Base-by-base conservation (phyloP, 2,888 invertebrate species). In the Eilema griseolum region DNA sequence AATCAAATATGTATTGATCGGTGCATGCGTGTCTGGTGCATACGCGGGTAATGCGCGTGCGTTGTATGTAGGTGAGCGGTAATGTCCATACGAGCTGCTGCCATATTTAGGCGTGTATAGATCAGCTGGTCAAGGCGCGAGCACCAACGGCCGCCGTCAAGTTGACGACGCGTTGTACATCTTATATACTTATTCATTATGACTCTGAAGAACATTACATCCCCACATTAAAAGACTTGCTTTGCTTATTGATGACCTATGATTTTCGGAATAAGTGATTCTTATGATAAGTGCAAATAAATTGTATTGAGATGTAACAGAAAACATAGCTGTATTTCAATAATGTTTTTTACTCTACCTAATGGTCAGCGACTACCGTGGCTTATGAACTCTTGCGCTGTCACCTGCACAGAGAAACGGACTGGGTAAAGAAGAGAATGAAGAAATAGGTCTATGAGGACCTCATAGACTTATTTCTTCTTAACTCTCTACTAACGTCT, bases 71-170 rank as follows among this genome's bases (percentile, higher is more conserved):
- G 86, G 86, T 84, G 86, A 86, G 81, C 77, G 75, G 80, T 84
- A 85, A 85, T 87, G 86, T 75, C 90, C 89, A 86, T 87, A 83
- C 75, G 75, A 61, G 74, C 71, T 31, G n/a, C 71, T 66, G 78
- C 89, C 90, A 76, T 90, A 86, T 88, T 84, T 84, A 85, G 88
- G 82, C 78, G 80, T 60, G 67, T 66, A 61, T 78, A 80, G 83
- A 85, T 85, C 83, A 83, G 80, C 85, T 80, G 84, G 78, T 71
- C 69, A 46, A 74, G 67, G 75, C 75, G 67, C 66, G 66, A 46
- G 10, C 66, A 33, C 24, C 24, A 37, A 33, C 33, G 66, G 72
- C 73, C 61, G 63, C 61, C 31, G n/a, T 37, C 37, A 8, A 37
- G 5, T 37, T 61, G 60, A 46, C 23, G 12, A 20, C 24, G 24